A percentile compares a stretch with the other conserved stretches of the same genome.
These are phyloP conservation scores for Formica exsecta DNA, from an alignment of 1,140 invertebrate genomes.

Conservation along the genomic window DNA sequence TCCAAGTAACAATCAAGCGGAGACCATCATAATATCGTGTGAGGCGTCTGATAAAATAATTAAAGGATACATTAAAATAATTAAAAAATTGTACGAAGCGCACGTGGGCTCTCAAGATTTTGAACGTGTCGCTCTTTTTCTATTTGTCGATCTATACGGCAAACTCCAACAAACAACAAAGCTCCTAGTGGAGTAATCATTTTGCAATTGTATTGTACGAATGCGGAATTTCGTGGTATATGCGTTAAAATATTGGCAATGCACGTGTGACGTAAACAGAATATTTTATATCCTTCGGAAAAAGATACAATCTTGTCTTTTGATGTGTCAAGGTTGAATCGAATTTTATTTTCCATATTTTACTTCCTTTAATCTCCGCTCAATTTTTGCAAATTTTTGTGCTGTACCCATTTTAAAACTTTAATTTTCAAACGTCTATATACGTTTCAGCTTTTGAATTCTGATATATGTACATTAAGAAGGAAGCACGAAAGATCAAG, in stretches of 20 bases:
- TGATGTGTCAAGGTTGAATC: not conserved
- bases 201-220: not conserved
- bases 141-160: not conserved
- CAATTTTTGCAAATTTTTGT: not conserved
- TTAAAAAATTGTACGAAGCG: constrained; percentile 11
- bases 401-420: not conserved
- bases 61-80: constrained; percentile 51
- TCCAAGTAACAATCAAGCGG: not conserved
- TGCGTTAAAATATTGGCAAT: not conserved
- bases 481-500: not conserved
- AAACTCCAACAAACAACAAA: not conserved
- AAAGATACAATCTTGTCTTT: not conserved
- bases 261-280: not conserved
- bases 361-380: not conserved
- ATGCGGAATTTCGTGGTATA: constrained; percentile 16
- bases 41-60: constrained; percentile 45
- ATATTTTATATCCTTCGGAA: not conserved
- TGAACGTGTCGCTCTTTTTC: not conserved
- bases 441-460: not conserved
- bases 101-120: constrained; percentile 34
- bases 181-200: not conserved
- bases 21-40: not conserved
- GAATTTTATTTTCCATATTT: not conserved
- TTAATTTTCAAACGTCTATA: not conserved
- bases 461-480: not conserved